Conservation (phyloP, 2,888 invertebrate species). For the Meandrusa payeni region DNA sequence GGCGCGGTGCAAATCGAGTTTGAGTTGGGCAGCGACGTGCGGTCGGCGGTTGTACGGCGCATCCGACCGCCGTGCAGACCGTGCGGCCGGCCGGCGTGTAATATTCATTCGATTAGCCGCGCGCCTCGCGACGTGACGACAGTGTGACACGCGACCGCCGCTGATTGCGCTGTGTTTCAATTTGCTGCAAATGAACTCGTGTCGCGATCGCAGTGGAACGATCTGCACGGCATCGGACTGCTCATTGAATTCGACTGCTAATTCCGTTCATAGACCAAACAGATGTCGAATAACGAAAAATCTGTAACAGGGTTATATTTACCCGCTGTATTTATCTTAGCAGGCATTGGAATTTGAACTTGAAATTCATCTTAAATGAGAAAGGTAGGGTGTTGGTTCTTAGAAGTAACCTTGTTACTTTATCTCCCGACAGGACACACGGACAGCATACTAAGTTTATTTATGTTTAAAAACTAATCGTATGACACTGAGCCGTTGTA, state of each 20-base stretch:
- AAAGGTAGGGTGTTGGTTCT: no score
- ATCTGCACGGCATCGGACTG: conserved; percentile 4
- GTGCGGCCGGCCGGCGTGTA: conserved; percentile 45
- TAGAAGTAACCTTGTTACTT: no score
- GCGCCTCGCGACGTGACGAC: conserved; percentile 70
- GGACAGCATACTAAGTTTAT: no score
- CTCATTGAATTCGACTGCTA: conserved; percentile 17
- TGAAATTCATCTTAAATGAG: no score
- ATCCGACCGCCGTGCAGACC: conserved; percentile 35
- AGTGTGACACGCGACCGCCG: conserved; percentile 61
- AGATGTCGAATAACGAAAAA: no score
- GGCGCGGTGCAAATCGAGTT: conserved; percentile 30
- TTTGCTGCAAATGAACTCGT: conserved; percentile 50
- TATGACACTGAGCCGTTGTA: no score
- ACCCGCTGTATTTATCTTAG: no score
- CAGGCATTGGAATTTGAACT: no score
- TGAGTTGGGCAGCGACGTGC: conserved; percentile 32
- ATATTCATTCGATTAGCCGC: conserved; percentile 76
- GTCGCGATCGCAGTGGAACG: conserved; percentile 13
- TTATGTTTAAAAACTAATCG: no score
- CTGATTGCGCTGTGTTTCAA: conserved; percentile 27
- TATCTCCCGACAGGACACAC: no score
- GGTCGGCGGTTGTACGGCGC: conserved; percentile 56
- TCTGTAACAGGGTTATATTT: background rate
- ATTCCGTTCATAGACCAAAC: conserved; percentile 1